Conservation (phyloP, 2,113 vertebrate genomes). For the Phaethornis superciliosus region DNA sequence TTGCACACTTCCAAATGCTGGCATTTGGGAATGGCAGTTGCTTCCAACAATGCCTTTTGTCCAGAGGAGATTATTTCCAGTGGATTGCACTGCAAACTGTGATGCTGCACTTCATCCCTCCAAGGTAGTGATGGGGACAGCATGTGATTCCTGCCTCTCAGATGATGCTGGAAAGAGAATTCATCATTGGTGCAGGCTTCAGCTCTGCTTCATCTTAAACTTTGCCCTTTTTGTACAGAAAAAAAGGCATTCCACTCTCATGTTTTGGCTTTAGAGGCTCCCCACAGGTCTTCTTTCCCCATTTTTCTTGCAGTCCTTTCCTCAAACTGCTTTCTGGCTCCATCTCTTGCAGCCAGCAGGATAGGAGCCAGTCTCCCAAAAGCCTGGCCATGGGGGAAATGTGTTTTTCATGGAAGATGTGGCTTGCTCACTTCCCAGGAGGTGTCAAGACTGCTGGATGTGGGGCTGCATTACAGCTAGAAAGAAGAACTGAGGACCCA, state of each 20-base stretch:
- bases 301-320: background rate
- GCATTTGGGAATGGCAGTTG: background rate
- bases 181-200: background rate
- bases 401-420: background rate
- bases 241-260: background rate
- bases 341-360: background rate
- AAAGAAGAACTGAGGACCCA: background rate
- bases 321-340: background rate
- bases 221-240: background rate
- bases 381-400: background rate
- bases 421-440: background rate
- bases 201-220: background rate
- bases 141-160: background rate
- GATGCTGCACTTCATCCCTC: slow-evolving; percentile 12
- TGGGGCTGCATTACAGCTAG: accelerated
- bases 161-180: background rate
- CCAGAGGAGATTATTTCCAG: slow-evolving; percentile 33
- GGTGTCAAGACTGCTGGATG: background rate
- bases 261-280: background rate
- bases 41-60: slow-evolving; percentile 15
- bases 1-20: slow-evolving; percentile 11
- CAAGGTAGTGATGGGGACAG: slow-evolving; percentile 29
- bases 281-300: background rate
- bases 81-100: background rate
- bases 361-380: background rate